Evolutionary conservation across 2,888 invertebrate genomes (phyloP), one percentile per base, ranked within the genome.

Genomic region (Heliconius ethilla): DNA sequence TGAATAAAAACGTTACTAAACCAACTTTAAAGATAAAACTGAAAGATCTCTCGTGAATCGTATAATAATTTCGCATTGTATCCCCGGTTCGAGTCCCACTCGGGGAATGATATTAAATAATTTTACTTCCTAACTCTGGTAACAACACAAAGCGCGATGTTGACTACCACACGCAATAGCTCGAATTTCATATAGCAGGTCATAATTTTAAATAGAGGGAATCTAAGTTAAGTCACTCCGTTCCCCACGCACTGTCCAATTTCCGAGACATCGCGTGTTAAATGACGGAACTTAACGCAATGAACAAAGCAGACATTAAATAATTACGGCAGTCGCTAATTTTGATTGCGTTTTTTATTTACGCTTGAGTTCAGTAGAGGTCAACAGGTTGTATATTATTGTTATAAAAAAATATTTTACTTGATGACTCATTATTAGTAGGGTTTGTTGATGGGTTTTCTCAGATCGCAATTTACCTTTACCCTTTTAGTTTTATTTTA

Each of bases 351-450:
- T 73, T 62, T 59, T 59, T 72, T 51, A 74, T 13, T 11, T 25
- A 40, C 73, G 18, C 27, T n/a, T 45, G 62, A 59, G 73, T 37
- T 73, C 25, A 62, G 2, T 11, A 40, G 40, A 74, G 73, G 73
- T 74, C 40, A 62, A 63, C 59, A 63, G 37, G 9, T 40, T 25
- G 27, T 29, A 25, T 40, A 62, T 67, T 13, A n/a, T 67, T 22
- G 3, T 66, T 33, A 6, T 65, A 33, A 33, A 66, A 67, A 67
- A 67, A 62, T 40, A 62, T 40, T 59, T 72, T 51, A 10, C 10
- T 10, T 6, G 13, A 27, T 74, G 73, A 74, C 9, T 74, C 63
- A 40, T 11, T 25, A 6, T 22, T 11, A n/a, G 9, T 45, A 70
- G 11, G 55, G 70, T 18, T 51, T 29, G 37, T 62, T 25, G 33